phyloP scores from a whole-genome alignment of 2,113 vertebrate species.

The Phrynocephalus versicolor region DNA sequence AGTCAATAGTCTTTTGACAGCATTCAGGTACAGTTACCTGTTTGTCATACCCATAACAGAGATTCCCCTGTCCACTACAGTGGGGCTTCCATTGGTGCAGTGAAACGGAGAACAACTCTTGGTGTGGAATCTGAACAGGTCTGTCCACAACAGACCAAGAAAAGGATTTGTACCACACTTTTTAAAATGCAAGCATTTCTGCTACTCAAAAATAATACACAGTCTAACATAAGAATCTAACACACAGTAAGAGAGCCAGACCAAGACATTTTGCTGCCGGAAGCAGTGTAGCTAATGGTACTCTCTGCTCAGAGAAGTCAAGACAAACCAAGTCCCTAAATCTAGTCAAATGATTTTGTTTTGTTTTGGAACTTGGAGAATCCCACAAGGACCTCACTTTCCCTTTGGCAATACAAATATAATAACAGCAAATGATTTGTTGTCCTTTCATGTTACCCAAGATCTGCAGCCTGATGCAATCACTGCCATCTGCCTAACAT shows the following conservation, averaged over 20 bases:
- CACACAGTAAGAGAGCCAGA: background rate
- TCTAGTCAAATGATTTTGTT: too few species aligned
- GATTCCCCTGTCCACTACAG: background rate
- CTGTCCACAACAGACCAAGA: too few species aligned
- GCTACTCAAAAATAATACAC: conserved; percentile 26
- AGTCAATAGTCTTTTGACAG: too few species aligned
- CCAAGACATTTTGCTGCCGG: background rate
- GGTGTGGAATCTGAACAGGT: too few species aligned
- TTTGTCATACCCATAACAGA: background rate
- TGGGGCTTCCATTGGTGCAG: too few species aligned
- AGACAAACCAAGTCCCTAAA: too few species aligned
- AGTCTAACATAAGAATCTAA: conserved; percentile 33
- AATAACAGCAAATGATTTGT: background rate
- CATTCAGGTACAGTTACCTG: too few species aligned
- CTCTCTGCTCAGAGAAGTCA: too few species aligned
- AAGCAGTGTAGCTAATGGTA: background rate
- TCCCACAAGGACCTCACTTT: background rate
- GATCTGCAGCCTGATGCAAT: background rate
- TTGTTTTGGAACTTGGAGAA: background rate
- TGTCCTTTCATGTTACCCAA: background rate
- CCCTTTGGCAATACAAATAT: too few species aligned
- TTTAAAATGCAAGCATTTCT: background rate
- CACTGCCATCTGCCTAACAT: background rate
- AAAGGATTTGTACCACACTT: background rate
- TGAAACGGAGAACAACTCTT: too few species aligned